Evolutionary conservation across 1,140 invertebrate genomes (phyloP).

Genomic region (Drosophila persimilis): DNA sequence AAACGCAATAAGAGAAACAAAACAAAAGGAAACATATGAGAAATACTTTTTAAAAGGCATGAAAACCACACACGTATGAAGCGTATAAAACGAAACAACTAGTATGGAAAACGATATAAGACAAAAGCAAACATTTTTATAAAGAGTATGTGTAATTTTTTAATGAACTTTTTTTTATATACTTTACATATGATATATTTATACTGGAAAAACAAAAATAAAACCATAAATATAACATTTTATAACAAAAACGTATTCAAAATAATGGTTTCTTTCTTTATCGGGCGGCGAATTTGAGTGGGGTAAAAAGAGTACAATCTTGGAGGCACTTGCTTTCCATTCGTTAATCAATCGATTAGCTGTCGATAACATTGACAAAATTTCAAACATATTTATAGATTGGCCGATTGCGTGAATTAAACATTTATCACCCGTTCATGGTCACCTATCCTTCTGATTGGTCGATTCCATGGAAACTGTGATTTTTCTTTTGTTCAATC

Average conservation of each 20-base stretch:
- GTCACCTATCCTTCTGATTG: too few relatives aligned
- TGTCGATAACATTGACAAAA: too few relatives aligned
- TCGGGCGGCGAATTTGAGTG: too few relatives aligned
- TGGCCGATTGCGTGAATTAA: too few relatives aligned
- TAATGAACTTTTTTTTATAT: constrained; percentile 80
- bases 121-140: constrained; percentile 32
- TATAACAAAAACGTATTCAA: constrained; percentile 63
- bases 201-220: constrained; percentile 76
- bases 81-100: constrained; percentile 52
- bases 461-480: too few relatives aligned
- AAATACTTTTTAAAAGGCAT: constrained; percentile 51
- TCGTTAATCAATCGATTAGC: too few relatives aligned
- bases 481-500: too few relatives aligned
- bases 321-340: too few relatives aligned
- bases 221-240: constrained; percentile 79
- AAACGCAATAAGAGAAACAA: constrained; percentile 10
- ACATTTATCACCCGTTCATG: too few relatives aligned
- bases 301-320: too few relatives aligned
- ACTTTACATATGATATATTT: constrained; percentile 79
- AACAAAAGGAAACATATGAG: constrained; percentile 20
- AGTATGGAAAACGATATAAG: constrained; percentile 31
- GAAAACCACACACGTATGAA: constrained; percentile 35
- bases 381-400: too few relatives aligned
- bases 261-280: neutral
- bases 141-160: constrained; percentile 78